Base-by-base conservation (phyloP, 2,888 invertebrate species). In the Bugula neritina region DNA sequence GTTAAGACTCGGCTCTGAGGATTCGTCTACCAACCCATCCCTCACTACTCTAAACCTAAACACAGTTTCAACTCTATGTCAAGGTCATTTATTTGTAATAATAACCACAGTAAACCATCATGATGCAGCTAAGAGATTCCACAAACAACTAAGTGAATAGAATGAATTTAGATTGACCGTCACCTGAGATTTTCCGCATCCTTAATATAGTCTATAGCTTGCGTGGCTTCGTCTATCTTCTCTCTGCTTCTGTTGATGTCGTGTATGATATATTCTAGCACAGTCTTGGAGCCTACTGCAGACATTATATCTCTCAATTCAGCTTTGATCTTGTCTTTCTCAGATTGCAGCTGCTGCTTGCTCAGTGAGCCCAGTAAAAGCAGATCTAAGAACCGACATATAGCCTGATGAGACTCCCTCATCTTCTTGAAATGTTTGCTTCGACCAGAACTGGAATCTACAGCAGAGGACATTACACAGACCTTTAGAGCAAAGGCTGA, bases 1-100 rank as follows among this genome's bases (percentile, higher is more conserved):
- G 2, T 25, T 10, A 3, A 63, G 34, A 29, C 5, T 5, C 5
- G 63, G 63, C 31, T 63, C 63, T 17, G 10, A 13, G 3, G 63
- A 63, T n/a, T 63, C 63, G 31, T 63, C 63, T 31, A 63, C 63
- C 2, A 63, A 31, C 5, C 63, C 63, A 13, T 63, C 29, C 10
- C 10, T 5, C 5, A 63, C 63, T 3, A 63, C 63, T 31, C 63
- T 27, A 31, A 63, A 63, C 31, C 63, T 63, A 25, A 17, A 63
- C 27, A 17, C n/a, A n/a, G n/a, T n/a, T n/a, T n/a, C n/a, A n/a
- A n/a, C n/a, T n/a, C n/a, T n/a, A n/a, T n/a, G n/a, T n/a, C n/a
- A n/a, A n/a, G n/a, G n/a, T n/a, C n/a, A n/a, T n/a, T n/a, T n/a
- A n/a, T n/a, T n/a, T n/a, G n/a, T n/a, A n/a, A n/a, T n/a, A n/a